Evolutionary conservation across 2,888 invertebrate species (phyloP).

Genomic region (Leptogaster cylindrica): DNA sequence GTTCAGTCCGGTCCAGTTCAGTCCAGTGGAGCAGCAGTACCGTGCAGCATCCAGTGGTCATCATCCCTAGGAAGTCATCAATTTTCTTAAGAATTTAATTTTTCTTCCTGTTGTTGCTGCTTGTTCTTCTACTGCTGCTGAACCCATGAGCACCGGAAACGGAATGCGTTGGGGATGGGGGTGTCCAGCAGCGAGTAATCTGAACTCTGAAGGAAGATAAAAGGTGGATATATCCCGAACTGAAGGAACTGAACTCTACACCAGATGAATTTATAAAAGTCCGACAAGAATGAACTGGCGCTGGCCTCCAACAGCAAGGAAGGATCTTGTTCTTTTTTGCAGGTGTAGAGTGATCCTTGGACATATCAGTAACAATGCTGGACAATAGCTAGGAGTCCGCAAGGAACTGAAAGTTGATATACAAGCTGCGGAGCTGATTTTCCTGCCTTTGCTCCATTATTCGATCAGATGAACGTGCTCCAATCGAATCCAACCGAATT

Average conservation of each 20-base stretch:
- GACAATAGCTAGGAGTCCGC: background rate
- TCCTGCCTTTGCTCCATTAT: slow-evolving; percentile 15
- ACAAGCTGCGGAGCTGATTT: slow-evolving; percentile 13
- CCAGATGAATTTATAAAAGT: slow-evolving; percentile 14
- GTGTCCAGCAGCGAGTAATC: slow-evolving; percentile 12
- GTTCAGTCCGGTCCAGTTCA: too few species aligned
- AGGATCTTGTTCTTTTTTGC: background rate
- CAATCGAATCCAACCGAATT: slow-evolving; percentile 7
- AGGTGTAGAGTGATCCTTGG: background rate
- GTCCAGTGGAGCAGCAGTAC: too few species aligned
- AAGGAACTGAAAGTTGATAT: background rate
- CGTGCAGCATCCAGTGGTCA: slow-evolving; percentile 18
- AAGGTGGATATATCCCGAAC: slow-evolving; percentile 1
- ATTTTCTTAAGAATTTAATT: slow-evolving; percentile 33
- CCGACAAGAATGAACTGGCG: background rate
- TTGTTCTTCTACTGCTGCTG: too few species aligned
- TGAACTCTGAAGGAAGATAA: slow-evolving; percentile 10
- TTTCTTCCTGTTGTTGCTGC: slow-evolving; percentile 9
- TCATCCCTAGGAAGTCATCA: background rate
- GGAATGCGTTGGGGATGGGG: background rate
- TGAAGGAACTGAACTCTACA: background rate
- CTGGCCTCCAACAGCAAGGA: background rate
- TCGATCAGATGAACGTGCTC: slow-evolving; percentile 27
- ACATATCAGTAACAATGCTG: background rate
- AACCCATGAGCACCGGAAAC: background rate